Evolutionary conservation across 1,140 invertebrate genomes (phyloP), one percentile per base, ranked within the genome.

Genomic region (Elymnias hypermnestra): DNA sequence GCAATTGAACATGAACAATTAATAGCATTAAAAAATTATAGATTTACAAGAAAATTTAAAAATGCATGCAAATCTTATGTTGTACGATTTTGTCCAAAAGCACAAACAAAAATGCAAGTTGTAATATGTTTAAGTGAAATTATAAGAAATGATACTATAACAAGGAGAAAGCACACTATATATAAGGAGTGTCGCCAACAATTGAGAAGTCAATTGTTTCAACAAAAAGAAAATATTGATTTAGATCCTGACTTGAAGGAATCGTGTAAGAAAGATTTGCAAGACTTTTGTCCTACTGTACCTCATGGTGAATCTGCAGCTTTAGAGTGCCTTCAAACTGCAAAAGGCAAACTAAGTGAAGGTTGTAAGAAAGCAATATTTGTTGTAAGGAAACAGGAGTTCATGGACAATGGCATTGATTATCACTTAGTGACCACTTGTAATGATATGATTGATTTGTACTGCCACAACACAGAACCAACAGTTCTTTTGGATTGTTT

Each of bases 41-140:
- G 92, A 67, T 99, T 99, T 77, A 97, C 93, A 12, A 94, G 93
- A 60, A 97, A 97, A 75, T 99, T 99, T 76, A 98, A 98, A 85
- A 92, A 97, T 71, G 94, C 96, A 0, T 99, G 98, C 66, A 92
- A 94, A 62, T 89, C 89, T 5, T 92, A 95, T 83, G 97, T 98
- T 0, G 87, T 92, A 33, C 88, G 91, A 55, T 93, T 92, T 76
- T 99, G 97, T 84, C 88, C 89, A 4, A 87, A 88, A 52, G 91
- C 89, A 33, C 95, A 91, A 76, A 92, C 88, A n/a, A 97, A 96
- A 81, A 90, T 90, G 28, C 93, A 97, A 62, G 95, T 99, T 5
- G 93, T 99, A 5, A 89, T 90, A 28, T 99, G 98, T 82, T 88
- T 99, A 8, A 98, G 96, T 84, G 92, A 94, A 74, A 91, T 94